phyloP scores from a whole-genome alignment of 35 echinoderm and acorn worm species.

The Ophiothrix spiculata region DNA sequence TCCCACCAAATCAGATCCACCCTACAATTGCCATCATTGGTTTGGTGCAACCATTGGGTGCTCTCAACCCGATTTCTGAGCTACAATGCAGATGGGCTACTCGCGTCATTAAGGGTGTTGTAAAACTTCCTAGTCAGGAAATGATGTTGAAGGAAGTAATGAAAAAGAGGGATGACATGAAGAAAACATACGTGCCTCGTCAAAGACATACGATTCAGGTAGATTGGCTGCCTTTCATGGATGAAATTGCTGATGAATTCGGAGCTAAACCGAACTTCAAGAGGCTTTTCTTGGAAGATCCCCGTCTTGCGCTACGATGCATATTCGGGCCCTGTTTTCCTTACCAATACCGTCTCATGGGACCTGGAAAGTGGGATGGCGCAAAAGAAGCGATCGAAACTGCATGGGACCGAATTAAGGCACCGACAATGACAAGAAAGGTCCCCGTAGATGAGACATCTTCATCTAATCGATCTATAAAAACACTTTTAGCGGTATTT shows the following conservation, averaged over 20 bases:
- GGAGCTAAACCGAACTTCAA: constrained; percentile 71
- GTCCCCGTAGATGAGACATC: constrained; percentile 15
- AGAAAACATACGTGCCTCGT: constrained; percentile 48
- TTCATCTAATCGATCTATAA: too few species aligned
- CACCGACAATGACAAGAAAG: constrained; percentile 48
- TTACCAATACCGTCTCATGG: constrained; percentile 83
- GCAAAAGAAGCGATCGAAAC: constrained; percentile 63
- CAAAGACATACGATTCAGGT: constrained; percentile 89
- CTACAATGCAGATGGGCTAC: constrained; percentile 80
- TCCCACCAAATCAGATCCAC: constrained; percentile 47
- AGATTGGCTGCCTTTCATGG: constrained; percentile 64
- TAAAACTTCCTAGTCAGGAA: constrained; percentile 28
- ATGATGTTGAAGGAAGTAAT: constrained; percentile 57
- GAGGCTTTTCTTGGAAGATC: constrained; percentile 56
- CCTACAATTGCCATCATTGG: constrained; percentile 73
- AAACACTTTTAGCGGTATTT: too few species aligned
- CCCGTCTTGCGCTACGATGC: constrained; percentile 43
- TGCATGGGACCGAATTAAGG: constrained; percentile 44
- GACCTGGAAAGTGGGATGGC: constrained; percentile 83
- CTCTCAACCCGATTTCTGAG: constrained; percentile 80
- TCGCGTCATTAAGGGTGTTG: constrained; percentile 62
- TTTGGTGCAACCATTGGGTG: constrained; percentile 65
- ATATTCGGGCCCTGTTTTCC: constrained; percentile 67
- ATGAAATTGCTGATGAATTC: constrained; percentile 59
- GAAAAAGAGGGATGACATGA: constrained; percentile 51